Evolutionary conservation across 2,888 invertebrate species (phyloP), one percentile per base, ranked within the genome.

Genomic region (Bedellia somnulentella): DNA sequence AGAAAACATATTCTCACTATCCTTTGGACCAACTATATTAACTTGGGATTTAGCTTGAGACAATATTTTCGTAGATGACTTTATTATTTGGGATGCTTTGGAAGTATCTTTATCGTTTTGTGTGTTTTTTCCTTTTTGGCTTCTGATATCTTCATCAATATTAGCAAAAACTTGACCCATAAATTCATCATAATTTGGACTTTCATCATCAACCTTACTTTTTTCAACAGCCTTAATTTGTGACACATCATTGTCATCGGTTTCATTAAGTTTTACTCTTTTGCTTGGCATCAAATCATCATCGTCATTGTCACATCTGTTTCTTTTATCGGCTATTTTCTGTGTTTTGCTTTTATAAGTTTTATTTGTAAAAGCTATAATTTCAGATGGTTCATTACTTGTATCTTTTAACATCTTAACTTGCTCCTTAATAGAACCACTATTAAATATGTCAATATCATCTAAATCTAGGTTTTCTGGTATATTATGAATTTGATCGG

Each of bases 1-100:
- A 11, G 70, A 59, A 48, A 73, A 71, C 10, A 73, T 36, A 47
- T 62, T 70, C 50, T 71, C 70, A 48, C 73, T 73, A 30, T 52
- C 49, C 32, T 57, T 58, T 29, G 50, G 46, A 41, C 6, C 15
- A 5, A 6, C 18, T 18, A 9, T 18, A 18, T 18, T 18, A 18
- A 6, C 18, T 18, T 5, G 5, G 18, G 9, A 6, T 18, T 18
- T 18, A 18, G 18, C 5, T 18, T 18, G 5, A 18, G 18, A 18
- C 18, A 6, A 9, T 18, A 9, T 18, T 18, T 18, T 9, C 9
- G 18, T 21, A n/a, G 29, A 18, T 9, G 11, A 13, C 22, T 22
- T 14, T 29, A 12, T 10, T 3, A 12, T 18, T 9, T 14, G 21
- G 11, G 21, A 5, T 2, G n/a, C 13, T n/a, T 21, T 15, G 26